Base-by-base conservation (phyloP, 2,888 invertebrate genomes). In the Leucania comma region DNA sequence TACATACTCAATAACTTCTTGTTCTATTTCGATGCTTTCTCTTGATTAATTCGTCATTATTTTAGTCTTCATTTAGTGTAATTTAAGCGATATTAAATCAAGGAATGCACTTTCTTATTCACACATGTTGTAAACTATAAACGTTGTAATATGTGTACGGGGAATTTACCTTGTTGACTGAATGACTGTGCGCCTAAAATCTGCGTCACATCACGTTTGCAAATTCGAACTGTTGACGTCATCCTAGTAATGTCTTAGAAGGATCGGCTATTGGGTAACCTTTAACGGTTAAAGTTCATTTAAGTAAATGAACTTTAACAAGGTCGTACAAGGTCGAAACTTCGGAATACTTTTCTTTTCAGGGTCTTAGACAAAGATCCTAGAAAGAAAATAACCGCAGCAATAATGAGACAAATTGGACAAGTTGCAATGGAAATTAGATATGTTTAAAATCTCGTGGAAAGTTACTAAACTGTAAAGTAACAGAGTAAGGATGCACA, bases 201-300 rank as follows among this genome's bases (percentile, higher is more conserved):
- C 59, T 63, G 77, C 61, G 81, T 62, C 78, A 81, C 26, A 53
- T 68, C 69, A 76, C 69, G 76, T 81, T 42, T 75, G 57, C 69
- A 50, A 76, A 56, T 66, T 62, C 20, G n/a, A 29, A 17, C 22
- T 42, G 29, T 17, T 80, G 54, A 80, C 67, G 68, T 75, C 80
- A 75, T 35, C 42, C 50, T 59, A 17, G 20, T 20, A 29, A 54
- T 57, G 10, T 38, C 26, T 22, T 26, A 22, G 59, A 9, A 53
- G 20, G 29, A 42, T 53, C 14, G 38, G 20, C 20, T 24, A 32
- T 29, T 29, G 29, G 51, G 5, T 29, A n/a, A 29, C n/a, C 29
- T 54, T 56, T 32, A 56, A 56, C 22, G 14, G 72, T 53, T 46
- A 12, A 60, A 63, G 10, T 35, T 38, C 9, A 38, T 42, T 42